Evolutionary conservation across 2,888 invertebrate genomes (phyloP).

Genomic region (Drosophila melanocephala): DNA sequence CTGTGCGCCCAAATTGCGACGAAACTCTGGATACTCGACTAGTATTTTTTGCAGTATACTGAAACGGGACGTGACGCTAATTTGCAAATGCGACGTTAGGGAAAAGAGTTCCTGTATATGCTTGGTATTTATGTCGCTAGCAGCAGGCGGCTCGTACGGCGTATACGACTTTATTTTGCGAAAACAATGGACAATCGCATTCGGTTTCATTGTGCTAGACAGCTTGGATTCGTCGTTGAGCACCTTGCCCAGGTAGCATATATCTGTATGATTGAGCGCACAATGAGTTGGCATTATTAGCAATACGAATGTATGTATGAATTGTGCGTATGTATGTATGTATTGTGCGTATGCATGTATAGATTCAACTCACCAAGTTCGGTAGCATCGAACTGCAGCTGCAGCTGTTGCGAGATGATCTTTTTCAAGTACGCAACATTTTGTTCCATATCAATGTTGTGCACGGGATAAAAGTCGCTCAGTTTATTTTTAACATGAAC

Average conservation of each 20-base stretch:
- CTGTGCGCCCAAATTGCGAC: slow-evolving; percentile 89
- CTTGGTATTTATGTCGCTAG: slow-evolving; percentile 66
- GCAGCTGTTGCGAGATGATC: slow-evolving; percentile 86
- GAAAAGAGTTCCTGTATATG: slow-evolving; percentile 80
- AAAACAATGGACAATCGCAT: slow-evolving; percentile 87
- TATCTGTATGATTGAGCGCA: slow-evolving; percentile 85
- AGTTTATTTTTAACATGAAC: slow-evolving; percentile 86
- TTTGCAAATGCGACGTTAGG: slow-evolving; percentile 84
- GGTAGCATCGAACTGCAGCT: slow-evolving; percentile 86
- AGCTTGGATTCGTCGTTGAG: slow-evolving; percentile 87
- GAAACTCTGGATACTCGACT: slow-evolving; percentile 89
- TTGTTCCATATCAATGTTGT: slow-evolving; percentile 87
- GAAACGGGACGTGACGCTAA: slow-evolving; percentile 86
- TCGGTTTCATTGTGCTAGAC: slow-evolving; percentile 87
- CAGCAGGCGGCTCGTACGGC: slow-evolving; percentile 67
- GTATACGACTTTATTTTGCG: slow-evolving; percentile 80
- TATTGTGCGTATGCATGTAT: slow-evolving; percentile 1
- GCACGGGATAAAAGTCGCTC: slow-evolving; percentile 87
- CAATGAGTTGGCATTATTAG: slow-evolving; percentile 62
- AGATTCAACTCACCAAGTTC: slow-evolving; percentile 86
- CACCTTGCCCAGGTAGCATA: slow-evolving; percentile 89
- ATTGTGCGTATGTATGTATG: not conserved
- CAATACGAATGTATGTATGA: not conserved
- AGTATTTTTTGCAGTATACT: slow-evolving; percentile 88
- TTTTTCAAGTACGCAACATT: slow-evolving; percentile 87